Base-by-base conservation (phyloP, 2,888 invertebrate genomes). In the Apodemia duryi region DNA sequence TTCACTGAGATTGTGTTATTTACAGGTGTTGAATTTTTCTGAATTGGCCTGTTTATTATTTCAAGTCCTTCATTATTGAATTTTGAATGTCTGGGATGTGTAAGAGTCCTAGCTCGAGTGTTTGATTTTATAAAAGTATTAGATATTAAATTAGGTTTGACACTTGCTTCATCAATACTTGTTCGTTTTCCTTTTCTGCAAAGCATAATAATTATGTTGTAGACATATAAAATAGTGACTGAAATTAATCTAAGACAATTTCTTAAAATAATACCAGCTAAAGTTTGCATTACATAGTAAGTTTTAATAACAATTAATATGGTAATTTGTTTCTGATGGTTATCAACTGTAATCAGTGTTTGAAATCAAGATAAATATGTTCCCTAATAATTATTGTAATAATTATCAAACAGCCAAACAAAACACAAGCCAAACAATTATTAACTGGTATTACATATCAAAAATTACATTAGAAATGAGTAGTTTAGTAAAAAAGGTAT, bases 151-250 rank as follows among this genome's bases (percentile, higher is more conserved):
- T 77, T 66, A 57, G 57, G 57, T 29, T 65, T 65, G 3, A 65
- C 43, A 11, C 32, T 41, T 41, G 61, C 38, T 61, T 65, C 52
- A 29, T 61, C 41, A 29, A 89, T 75, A 71, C 89, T 89, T 72
- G 81, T 80, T 66, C 90, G 77, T 77, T 88, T 90, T n/a, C 81
- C 84, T 79, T 83, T 86, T 64, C 89, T 89, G 75, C 46, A 67
- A 71, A 71, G 72, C 29, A 46, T 46, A 49, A 49, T 49, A n/a
- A n/a, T 6, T 0, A 49, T 13, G 6, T n/a, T 49, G 4, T 49
- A 49, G n/a, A 0, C 7, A 11, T 43, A 43, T 10, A 43, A 46
- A 46, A 46, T 43, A 11, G 13, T 2, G 4, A 4, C 6, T 13
- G 9, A 46, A 46, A 46, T 4, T 2, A 10, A 10, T 10, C 10